Base-by-base conservation (phyloP, 2,113 vertebrate genomes). In the Rallus limicola region DNA sequence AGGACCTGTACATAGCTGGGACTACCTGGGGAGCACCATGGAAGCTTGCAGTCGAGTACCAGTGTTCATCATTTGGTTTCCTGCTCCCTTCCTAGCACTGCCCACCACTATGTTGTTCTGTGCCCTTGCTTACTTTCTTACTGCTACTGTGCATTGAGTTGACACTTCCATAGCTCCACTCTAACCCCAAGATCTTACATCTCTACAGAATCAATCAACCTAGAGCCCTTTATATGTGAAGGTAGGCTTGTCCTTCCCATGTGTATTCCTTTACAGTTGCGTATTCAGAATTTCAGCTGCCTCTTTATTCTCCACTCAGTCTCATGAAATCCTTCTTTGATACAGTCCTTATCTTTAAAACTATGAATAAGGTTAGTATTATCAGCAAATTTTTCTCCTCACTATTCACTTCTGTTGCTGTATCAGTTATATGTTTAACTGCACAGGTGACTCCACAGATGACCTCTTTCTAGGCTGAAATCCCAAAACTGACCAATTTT, bases 271-370 rank as follows among this genome's bases (percentile, higher is more conserved):
- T 88, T 64, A 76, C 38, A 60, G 52, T 46, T 68, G 58, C 53
- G 38, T 76, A 60, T 71, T 68, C 33, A 82, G 42, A 68, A 88
- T 92, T 93, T 88, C 63, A 90, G n/a, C 42, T 82, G 64, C 14
- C 46, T 88, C 13, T 71, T 93, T 92, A 38, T 92, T 83, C 67
- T 52, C n/a, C 34, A 34, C 34, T 92, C 36, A 18, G 38, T 69
- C 67, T 76, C 79, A 72, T 17, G 25, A 88, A n/a, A 60, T 80
- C 23, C 6, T 82, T 79, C 53, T 76, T 76, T 93, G 85, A 74
- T 64, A 70, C 1, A 46, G 50, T 53, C 24, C 53, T 48, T 81
- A 23, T 8, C 56, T 93, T 64, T 79, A 92, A 82, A 90, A 92
- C 36, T 33, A 53, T 28, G 52, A 82, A 55, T 48, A 75, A 84